Conservation (phyloP, 1,140 invertebrate species). For the Ostrea edulis region DNA sequence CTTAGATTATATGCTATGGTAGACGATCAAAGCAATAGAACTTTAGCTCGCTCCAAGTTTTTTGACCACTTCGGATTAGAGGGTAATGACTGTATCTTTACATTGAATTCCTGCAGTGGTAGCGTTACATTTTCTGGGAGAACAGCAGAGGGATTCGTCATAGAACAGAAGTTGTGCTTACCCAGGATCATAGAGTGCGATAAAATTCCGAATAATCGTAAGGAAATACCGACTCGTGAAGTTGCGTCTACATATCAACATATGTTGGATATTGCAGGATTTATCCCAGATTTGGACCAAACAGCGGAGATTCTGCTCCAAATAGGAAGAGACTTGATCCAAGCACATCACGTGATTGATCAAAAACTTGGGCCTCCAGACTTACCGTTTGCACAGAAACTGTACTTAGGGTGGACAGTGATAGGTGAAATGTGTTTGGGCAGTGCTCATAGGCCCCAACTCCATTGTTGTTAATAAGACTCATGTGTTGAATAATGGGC, state of each 20-base stretch:
- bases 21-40: constrained; percentile 52
- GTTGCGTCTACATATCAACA: constrained; percentile 9
- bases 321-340: constrained; percentile 42
- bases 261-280: constrained; percentile 14
- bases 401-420: constrained; percentile 42
- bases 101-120: constrained; percentile 29
- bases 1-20: constrained; percentile 36
- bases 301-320: constrained; percentile 16
- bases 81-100: not conserved
- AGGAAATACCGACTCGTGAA: constrained; percentile 44
- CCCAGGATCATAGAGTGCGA: constrained; percentile 49
- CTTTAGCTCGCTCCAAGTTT: constrained; percentile 7
- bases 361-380: constrained; percentile 21
- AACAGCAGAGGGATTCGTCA: not conserved
- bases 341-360: constrained; percentile 44
- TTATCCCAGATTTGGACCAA: constrained; percentile 20
- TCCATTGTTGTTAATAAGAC: constrained; percentile 6
- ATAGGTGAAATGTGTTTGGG: constrained; percentile 45
- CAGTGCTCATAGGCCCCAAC: not conserved
- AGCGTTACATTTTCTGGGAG: not conserved
- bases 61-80: constrained; percentile 32
- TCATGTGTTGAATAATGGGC: not conserved
- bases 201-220: constrained; percentile 30
- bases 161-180: not conserved
- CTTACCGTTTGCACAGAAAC: constrained; percentile 43